These are phyloP conservation scores for Micoletzkya japonica DNA, from an alignment of 2,888 invertebrate genomes.

Conservation along the genomic window DNA sequence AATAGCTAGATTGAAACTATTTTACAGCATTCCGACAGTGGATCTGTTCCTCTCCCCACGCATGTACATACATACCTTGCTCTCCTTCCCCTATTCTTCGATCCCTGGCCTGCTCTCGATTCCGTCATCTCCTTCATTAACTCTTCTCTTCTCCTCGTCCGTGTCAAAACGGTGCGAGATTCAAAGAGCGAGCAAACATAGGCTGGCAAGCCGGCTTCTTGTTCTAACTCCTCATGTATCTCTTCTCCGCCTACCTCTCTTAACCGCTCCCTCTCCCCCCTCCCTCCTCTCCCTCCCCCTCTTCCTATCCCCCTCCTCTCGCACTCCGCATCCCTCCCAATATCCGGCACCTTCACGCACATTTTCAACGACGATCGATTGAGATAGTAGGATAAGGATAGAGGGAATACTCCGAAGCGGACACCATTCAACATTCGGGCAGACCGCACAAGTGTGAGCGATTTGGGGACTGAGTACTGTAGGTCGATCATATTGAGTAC, in stretches of 20 bases:
- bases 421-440: slow-evolving; percentile 28
- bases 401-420: background rate
- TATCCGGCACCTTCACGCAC: background rate
- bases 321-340: slow-evolving; percentile 14
- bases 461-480: no score
- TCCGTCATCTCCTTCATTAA: background rate
- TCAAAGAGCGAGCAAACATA: no score
- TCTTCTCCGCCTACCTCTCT: slow-evolving; percentile 2
- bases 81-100: no score
- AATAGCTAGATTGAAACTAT: no score
- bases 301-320: slow-evolving; percentile 8
- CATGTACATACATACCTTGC: no score
- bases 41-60: no score
- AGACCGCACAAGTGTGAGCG: slow-evolving; percentile 17
- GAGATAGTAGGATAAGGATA: background rate
- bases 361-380: background rate
- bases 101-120: no score
- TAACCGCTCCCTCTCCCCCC: background rate
- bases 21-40: no score
- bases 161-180: no score
- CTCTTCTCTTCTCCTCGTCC: slow-evolving; percentile 9
- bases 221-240: background rate
- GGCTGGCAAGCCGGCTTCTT: no score
- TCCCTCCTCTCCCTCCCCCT: background rate
- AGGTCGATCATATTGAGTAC: no score